Evolutionary conservation across 2,888 invertebrate species (phyloP), one percentile per base, ranked within the genome.

Genomic region (Dioctria rufipes): DNA sequence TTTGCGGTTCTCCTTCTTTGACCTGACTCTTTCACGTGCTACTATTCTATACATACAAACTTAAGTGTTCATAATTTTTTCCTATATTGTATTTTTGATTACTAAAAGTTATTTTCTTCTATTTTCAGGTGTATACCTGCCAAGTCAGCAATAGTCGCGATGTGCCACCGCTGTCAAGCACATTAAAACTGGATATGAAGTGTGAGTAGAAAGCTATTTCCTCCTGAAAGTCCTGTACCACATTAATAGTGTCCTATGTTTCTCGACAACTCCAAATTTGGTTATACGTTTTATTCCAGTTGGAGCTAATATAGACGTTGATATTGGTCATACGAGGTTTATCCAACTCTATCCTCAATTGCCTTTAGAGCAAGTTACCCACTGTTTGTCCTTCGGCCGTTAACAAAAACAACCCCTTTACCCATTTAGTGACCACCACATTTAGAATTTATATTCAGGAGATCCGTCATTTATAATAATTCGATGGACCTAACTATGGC

Each of bases 121-220:
- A 81, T 63, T 85, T 85, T 3, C 85, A 89, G 89, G 86, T 88
- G 83, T 89, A 87, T 84, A 89, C 89, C 80, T 89, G 89, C 84
- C 89, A 89, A 84, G 89, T 89, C 3, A 89, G 87, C 81, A 89
- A 89, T 84, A 89, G 89, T 63, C 89, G 89, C 83, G 88, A 89
- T 61, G 88, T 89, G 49, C 87, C 89, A 5, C 89, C 89, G 5
- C 83, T 89, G 61, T 88, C 89, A 75, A 88, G 85, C 82, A 88
- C 89, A 85, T 88, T 88, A 80, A 86, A 87, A 84, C 84, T 89
- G 81, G 89, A 89, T 83, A 86, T 89, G 87, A 88, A 87, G 83
- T 85, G 89, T 89, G 86, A 89, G 89, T 89, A 84, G 8, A 63
- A 37, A 3, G 37, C 8, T 63, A 39, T 63, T 9, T 5, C 39